A percentile compares a stretch with the other conserved stretches of the same genome.
Evolutionary conservation across 2,888 invertebrate genomes (phyloP).

Genomic region (Drosophila seclusa): DNA sequence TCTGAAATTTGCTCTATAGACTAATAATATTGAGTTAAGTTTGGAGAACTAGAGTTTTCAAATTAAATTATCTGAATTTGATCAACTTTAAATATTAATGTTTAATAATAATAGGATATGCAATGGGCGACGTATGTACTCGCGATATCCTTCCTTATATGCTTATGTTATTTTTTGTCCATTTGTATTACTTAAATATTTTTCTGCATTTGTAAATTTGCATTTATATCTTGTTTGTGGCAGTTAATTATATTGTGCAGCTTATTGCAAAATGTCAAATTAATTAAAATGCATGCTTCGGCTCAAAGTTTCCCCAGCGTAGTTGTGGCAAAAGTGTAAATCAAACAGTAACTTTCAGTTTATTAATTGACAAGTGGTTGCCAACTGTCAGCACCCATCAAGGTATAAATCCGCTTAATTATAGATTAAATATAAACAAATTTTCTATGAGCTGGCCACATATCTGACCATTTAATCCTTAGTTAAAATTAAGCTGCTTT

Average conservation of each 20-base stretch:
- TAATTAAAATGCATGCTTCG: conserved; percentile 68
- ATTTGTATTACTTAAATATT: conserved; percentile 11
- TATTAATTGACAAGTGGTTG: conserved; percentile 69
- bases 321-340: conserved; percentile 10
- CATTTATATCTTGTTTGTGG: conserved; percentile 71
- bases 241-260: conserved; percentile 77
- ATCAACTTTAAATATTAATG: no score
- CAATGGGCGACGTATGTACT: not conserved
- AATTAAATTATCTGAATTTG: no score
- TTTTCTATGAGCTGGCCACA: not conserved
- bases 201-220: conserved; percentile 57
- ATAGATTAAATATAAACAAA: conserved; percentile 58
- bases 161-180: not conserved
- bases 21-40: not conserved
- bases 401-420: conserved; percentile 66
- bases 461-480: not conserved
- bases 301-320: conserved; percentile 14
- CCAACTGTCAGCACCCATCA: conserved; percentile 72
- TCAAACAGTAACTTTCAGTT: conserved; percentile 29
- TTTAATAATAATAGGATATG: not conserved
- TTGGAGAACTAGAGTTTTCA: no score
- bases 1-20: not conserved
- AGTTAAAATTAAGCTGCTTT: not conserved
- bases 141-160: not conserved
- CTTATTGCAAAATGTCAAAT: conserved; percentile 80